A percentile compares a stretch with the other conserved stretches of the same genome.
phyloP scores from a whole-genome alignment of 2,113 vertebrate genomes.

The Ranitomeya imitator region DNA sequence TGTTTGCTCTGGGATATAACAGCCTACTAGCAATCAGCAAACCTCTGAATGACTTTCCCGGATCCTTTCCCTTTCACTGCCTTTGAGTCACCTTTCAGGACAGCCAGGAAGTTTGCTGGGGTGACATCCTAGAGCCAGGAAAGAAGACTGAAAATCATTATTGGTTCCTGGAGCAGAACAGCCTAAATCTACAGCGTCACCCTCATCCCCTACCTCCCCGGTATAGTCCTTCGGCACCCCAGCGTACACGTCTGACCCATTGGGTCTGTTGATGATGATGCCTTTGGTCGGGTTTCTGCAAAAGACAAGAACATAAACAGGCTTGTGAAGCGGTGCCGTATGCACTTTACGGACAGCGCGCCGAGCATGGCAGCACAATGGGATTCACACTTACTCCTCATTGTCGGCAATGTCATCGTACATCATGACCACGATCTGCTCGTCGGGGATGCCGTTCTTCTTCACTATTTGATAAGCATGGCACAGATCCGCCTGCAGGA shows the following conservation, averaged over 20 bases:
- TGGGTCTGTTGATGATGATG: slow-evolving; percentile 89
- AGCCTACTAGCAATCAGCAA: not conserved
- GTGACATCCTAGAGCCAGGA: slow-evolving; percentile 73
- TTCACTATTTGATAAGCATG: slow-evolving; percentile 97
- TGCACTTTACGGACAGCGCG: too few relatives aligned
- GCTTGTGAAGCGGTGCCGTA: too few relatives aligned
- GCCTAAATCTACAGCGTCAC: too few relatives aligned
- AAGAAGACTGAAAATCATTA: too few relatives aligned
- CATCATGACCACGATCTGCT: slow-evolving; percentile 99
- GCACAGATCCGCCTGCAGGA: slow-evolving; percentile 87
- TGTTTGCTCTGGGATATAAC: not conserved
- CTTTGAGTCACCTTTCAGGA: slow-evolving; percentile 83
- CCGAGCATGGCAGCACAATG: too few relatives aligned
- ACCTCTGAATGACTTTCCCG: slow-evolving; percentile 92
- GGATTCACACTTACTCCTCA: slow-evolving; percentile 78
- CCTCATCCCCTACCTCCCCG: slow-evolving; percentile 72
- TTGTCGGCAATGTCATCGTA: slow-evolving; percentile 90
- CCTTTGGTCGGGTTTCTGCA: slow-evolving; percentile 92
- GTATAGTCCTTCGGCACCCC: slow-evolving; percentile 91
- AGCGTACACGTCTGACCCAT: slow-evolving; percentile 89
- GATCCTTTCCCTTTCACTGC: slow-evolving; percentile 82
- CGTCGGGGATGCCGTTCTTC: slow-evolving; percentile 90
- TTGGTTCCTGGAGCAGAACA: too few relatives aligned
- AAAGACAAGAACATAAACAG: not conserved
- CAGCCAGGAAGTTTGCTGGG: slow-evolving; percentile 89